These are phyloP conservation scores for Microctonus aethiopoides DNA, from an alignment of 2,888 invertebrate genomes.

Conservation along the genomic window DNA sequence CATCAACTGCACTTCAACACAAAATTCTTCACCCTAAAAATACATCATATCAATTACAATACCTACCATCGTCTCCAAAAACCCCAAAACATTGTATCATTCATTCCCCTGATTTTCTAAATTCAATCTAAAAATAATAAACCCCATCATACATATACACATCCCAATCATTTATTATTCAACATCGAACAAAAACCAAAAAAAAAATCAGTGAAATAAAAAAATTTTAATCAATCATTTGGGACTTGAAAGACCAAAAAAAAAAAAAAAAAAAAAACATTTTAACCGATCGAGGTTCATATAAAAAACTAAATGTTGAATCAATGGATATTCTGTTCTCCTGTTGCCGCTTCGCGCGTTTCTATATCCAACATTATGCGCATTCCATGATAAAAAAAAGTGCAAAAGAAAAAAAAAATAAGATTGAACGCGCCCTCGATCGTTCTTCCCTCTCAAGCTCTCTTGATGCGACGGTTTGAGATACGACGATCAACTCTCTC, in stretches of 20 bases:
- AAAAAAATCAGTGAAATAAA: not conserved
- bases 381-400: constrained; percentile 26
- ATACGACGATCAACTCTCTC: constrained; percentile 8
- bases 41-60: no score
- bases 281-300: not conserved
- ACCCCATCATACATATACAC: no score
- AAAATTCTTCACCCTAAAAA: no score
- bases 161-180: not conserved
- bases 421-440: constrained; percentile 3
- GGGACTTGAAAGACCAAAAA: not conserved
- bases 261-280: constrained; percentile 14
- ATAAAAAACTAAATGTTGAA: constrained; percentile 18
- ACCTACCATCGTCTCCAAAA: no score
- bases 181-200: not conserved
- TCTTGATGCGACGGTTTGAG: constrained; percentile 28
- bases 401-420: constrained; percentile 6
- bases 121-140: no score
- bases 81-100: no score
- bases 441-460: constrained; percentile 6
- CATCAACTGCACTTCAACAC: no score
- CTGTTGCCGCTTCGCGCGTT: constrained; percentile 39
- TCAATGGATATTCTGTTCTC: constrained; percentile 41
- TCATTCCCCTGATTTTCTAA: no score
- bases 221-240: not conserved
- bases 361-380: constrained; percentile 40